These are phyloP conservation scores for Lucinisca nassula DNA, from an alignment of 2,888 invertebrate genomes.

Conservation along the genomic window DNA sequence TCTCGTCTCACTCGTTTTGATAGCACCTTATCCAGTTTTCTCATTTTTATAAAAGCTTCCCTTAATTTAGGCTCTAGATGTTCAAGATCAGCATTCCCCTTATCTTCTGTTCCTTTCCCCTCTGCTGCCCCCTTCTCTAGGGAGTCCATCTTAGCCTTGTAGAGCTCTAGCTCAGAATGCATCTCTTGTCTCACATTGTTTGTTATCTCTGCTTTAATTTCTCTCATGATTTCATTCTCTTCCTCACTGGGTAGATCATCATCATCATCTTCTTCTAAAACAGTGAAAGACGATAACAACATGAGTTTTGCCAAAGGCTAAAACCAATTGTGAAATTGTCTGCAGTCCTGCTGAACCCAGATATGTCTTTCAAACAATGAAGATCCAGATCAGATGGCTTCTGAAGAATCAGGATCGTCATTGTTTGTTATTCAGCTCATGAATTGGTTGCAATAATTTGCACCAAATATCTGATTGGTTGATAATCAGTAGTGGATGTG, in stretches of 20 bases:
- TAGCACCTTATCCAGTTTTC: constrained; percentile 85
- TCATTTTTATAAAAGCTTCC: constrained; percentile 86
- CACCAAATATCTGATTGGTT: too few relatives aligned
- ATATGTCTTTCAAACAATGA: too few relatives aligned
- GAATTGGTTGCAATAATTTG: too few relatives aligned
- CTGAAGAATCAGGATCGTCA: too few relatives aligned
- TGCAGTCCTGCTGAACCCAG: too few relatives aligned
- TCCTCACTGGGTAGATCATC: constrained; percentile 85
- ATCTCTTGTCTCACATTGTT: constrained; percentile 84
- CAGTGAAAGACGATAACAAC: too few relatives aligned
- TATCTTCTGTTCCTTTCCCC: neutral
- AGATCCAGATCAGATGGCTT: too few relatives aligned
- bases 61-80: constrained; percentile 84
- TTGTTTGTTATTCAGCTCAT: too few relatives aligned
- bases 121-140: constrained; percentile 68
- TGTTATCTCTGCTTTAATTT: constrained; percentile 84
- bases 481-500: too few relatives aligned
- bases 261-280: too few relatives aligned
- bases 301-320: too few relatives aligned
- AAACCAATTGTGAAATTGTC: too few relatives aligned
- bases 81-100: constrained; percentile 73
- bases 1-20: constrained; percentile 83
- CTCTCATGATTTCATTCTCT: constrained; percentile 84
- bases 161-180: constrained; percentile 84
- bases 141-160: constrained; percentile 74